Percentiles rank a stretch among this genome's conserved stretches.
phyloP scores from a whole-genome alignment of 2,797 vertebrate species.

The Trematomus bernacchii region DNA sequence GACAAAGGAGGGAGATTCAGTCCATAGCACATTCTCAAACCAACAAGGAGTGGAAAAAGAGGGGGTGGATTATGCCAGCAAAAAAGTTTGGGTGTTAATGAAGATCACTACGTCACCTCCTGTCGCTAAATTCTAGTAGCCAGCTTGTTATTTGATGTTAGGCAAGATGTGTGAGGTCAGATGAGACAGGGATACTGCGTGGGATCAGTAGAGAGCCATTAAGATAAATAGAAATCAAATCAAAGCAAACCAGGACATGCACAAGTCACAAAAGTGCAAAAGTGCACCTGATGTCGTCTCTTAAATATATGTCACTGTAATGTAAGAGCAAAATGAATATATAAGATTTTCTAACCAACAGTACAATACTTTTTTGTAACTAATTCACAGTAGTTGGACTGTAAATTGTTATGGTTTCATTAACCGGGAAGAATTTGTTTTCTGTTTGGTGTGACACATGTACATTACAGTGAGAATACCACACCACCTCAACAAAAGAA shows the following conservation, averaged over 20 bases:
- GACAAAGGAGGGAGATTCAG: constrained; percentile 87
- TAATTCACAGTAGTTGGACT: neutral
- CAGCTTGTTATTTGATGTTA: constrained; percentile 45
- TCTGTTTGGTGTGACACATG: neutral
- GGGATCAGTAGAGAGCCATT: constrained; percentile 37
- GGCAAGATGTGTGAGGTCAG: constrained; percentile 24
- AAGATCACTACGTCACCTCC: constrained; percentile 50
- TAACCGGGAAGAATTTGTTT: neutral
- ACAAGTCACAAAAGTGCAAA: constrained; percentile 49
- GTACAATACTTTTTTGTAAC: neutral
- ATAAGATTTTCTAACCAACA: constrained; percentile 4
- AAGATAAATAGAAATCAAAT: constrained; percentile 32
- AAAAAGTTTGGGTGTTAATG: constrained; percentile 50
- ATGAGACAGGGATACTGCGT: constrained; percentile 28
- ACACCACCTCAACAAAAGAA: constrained; percentile 2
- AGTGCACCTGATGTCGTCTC: constrained; percentile 12
- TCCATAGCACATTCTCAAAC: constrained; percentile 84
- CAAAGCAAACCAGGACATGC: constrained; percentile 64
- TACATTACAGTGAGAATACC: constrained; percentile 2
- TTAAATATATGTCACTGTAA: constrained; percentile 11
- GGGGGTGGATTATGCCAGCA: constrained; percentile 75
- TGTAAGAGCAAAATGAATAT: neutral
- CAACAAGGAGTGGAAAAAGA: constrained; percentile 80
- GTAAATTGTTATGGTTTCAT: constrained; percentile 2
- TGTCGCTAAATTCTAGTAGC: constrained; percentile 52